Evolutionary conservation across 2,113 vertebrate species (phyloP).

Genomic region (Phocoena sinus): DNA sequence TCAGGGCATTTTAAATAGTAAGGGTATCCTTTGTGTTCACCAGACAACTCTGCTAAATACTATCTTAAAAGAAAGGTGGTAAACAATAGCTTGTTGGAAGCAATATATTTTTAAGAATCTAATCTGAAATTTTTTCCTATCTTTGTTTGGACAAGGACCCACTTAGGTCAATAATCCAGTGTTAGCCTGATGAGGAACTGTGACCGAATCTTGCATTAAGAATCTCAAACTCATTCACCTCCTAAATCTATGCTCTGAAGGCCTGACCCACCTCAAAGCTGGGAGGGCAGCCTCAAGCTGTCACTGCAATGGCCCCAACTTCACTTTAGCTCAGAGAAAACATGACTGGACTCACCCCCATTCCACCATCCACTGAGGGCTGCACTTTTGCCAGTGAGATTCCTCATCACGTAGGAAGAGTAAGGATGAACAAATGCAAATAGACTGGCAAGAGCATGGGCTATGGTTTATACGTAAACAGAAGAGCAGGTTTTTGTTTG

Average conservation of each 20-base stretch:
- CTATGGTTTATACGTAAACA: neutral
- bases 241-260: neutral
- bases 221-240: neutral
- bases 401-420: neutral
- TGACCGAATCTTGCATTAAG: neutral
- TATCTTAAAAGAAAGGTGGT: neutral
- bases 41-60: neutral
- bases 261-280: neutral
- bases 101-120: neutral
- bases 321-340: neutral
- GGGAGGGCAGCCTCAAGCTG: neutral
- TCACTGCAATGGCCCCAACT: neutral
- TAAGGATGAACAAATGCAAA: neutral
- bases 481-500: neutral
- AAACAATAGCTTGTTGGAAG: neutral
- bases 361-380: neutral
- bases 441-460: neutral
- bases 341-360: rapidly evolving
- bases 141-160: neutral
- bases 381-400: neutral
- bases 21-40: neutral
- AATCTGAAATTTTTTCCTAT: neutral
- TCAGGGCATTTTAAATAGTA: neutral
- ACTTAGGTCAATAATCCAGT: neutral
- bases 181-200: neutral